Evolutionary conservation across 2,113 vertebrate genomes (phyloP), one percentile per base, ranked within the genome.

Genomic region (Oryzias melastigma): DNA sequence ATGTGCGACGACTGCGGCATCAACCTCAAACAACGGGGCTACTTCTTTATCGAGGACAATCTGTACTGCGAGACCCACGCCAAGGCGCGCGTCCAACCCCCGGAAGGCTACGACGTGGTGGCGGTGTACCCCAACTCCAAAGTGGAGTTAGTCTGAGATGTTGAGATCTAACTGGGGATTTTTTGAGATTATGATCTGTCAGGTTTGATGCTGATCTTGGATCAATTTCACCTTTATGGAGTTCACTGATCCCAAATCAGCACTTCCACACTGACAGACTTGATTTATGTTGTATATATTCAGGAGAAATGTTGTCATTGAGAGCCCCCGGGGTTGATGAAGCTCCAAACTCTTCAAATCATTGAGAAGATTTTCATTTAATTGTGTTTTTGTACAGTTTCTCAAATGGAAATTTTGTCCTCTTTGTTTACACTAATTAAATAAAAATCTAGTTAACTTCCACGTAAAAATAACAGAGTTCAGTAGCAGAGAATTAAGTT

Each of bases 91-190:
- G 97, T 99, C 19, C 95, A 98, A 74, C 95, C 96, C 0, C 97
- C 97, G 0, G 97, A 99, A 85, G 97, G 97, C 40, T 99, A 99
- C n/a, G 97, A 99, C 16, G 95, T 99, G 15, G 97, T 99, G n/a
- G 97, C 97, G 0, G 97, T 98, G 68, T 99, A 98, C 81, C 97
- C 97, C 14, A 99, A 98, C 25, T 95, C 96, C 29, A 98, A 97
- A 86, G 97, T 98, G 62, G 95, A 98, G 86, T 89, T 98, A 0
- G 94, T 98, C 68, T 98, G 82, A 92, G 65, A 47, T 0, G 5
- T 41, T 5, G 47, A 27, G 5, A 54, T 25, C 27, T 58, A 55
- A 82, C 53, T 18, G 63, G 56, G 68, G 55, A 66, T 62, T 52
- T 22, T 22, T 22, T 3, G 22, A 22, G 69, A 68, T 75, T 46